These are phyloP conservation scores for Setipinna tenuifilis DNA, from an alignment of 2,797 vertebrate species.

Conservation along the genomic window DNA sequence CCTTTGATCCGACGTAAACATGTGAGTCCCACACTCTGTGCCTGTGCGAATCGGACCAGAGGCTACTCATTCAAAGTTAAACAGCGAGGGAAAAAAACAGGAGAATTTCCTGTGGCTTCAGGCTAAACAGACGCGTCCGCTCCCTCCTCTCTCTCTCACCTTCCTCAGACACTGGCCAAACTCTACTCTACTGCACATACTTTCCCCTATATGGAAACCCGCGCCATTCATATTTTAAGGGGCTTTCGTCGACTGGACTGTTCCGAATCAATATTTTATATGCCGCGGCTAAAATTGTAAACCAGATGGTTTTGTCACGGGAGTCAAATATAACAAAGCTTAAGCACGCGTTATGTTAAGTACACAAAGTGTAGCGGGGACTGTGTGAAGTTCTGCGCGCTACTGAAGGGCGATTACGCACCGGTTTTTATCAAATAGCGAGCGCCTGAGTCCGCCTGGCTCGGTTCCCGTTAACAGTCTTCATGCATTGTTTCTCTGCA, in stretches of 20 bases:
- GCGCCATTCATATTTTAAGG: conserved; percentile 69
- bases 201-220: conserved; percentile 64
- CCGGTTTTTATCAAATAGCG: conserved; percentile 79
- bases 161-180: conserved; percentile 65
- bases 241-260: conserved; percentile 63
- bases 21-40: conserved; percentile 52
- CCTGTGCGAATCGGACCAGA: conserved; percentile 48
- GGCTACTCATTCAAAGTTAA: conserved; percentile 53
- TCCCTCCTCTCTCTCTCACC: conserved; percentile 66
- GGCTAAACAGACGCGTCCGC: conserved; percentile 64
- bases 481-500: conserved; percentile 59
- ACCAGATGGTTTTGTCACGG: conserved; percentile 58
- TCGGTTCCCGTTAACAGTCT: conserved; percentile 59
- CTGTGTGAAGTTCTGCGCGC: conserved; percentile 67
- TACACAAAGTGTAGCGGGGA: conserved; percentile 54
- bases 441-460: conserved; percentile 50
- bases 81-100: conserved; percentile 48
- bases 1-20: conserved; percentile 59
- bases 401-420: conserved; percentile 66
- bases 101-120: conserved; percentile 65
- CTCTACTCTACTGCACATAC: conserved; percentile 60
- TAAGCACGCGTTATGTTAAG: conserved; percentile 61
- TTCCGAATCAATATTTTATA: conserved; percentile 66
- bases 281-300: conserved; percentile 53
- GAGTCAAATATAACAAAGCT: conserved; percentile 64